Base-by-base conservation (phyloP, 2,888 invertebrate species). In the Leptarthrus brevirostris region DNA sequence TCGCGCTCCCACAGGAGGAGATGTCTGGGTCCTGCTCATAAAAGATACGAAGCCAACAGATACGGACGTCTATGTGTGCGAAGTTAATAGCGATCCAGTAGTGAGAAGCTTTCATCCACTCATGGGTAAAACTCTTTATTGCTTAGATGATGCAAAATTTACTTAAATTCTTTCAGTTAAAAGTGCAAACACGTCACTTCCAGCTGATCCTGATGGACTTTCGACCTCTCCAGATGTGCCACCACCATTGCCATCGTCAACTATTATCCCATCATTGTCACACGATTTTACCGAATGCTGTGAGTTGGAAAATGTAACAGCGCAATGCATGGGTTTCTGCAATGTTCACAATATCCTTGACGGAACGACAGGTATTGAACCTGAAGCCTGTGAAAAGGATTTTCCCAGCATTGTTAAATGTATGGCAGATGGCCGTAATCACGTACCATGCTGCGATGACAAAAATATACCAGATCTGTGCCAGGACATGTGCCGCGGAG, bases 261-360 rank as follows among this genome's bases (percentile, higher is more conserved):
- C 61, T 8, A 54, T 74, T 6, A 79, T 85, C 0, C 77, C 84
- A 12, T 86, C 87, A 6, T 79, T 87, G 16, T 87, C 88, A 1
- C 94, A 94, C 82, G 93, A 94, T 83, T 94, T 93, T 83, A 93
- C 93, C 0, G 91, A 92, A 78, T 95, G 94, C 82, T 95, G 94
- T 79, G 81, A 90, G 4, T 83, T 86, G 2, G 87, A 89, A 75
- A 93, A 93, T 80, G 93, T 94, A 1, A 89, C 90, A n/a, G 83
- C 86, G 8, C 84, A 87, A 53, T 95, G 94, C 81, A 87, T 93
- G 73, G 94, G 93, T 56, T 94, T 94, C 83, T 95, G 94, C 85
- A 93, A 92, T 80, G 90, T 94, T 22, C 92, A 93, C 81, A 91
- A 90, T 72, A 92, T 92, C 75, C 82, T 92, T 72, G 89, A 91